Conservation (phyloP, 2,888 invertebrate genomes). For the Zele albiditarsus region DNA sequence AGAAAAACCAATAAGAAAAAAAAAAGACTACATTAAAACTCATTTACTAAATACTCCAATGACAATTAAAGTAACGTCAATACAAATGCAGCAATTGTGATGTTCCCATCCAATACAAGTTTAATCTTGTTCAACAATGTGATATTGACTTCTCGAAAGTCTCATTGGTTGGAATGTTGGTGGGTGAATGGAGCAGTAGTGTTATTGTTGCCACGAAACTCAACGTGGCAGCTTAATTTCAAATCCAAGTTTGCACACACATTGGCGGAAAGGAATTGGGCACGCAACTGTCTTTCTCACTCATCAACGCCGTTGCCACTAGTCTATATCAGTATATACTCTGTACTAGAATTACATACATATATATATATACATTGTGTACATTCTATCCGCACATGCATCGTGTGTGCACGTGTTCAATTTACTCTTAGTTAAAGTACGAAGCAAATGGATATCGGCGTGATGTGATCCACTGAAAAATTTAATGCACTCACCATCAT, state of each 20-base stretch:
- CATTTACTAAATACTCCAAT: neutral
- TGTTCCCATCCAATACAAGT: neutral
- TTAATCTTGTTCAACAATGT: conserved; percentile 3
- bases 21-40: neutral
- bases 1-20: neutral
- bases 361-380: conserved; percentile 11
- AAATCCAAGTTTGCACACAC: conserved; percentile 30
- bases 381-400: neutral
- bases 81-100: neutral
- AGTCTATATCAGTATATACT: conserved; percentile 1
- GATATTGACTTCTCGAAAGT: conserved; percentile 9
- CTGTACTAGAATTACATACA: neutral
- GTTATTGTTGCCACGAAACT: conserved; percentile 17
- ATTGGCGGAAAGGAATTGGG: conserved; percentile 8
- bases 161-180: neutral
- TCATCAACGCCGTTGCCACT: neutral
- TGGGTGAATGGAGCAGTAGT: neutral
- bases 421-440: conserved; percentile 23
- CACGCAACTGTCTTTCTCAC: conserved; percentile 16
- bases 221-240: conserved; percentile 33
- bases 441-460: neutral
- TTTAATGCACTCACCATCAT: neutral
- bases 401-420: conserved; percentile 12
- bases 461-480: neutral
- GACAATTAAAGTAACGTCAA: neutral